Evolutionary conservation across 2,113 vertebrate species (phyloP).

Genomic region (Notarius lentiginosus): DNA sequence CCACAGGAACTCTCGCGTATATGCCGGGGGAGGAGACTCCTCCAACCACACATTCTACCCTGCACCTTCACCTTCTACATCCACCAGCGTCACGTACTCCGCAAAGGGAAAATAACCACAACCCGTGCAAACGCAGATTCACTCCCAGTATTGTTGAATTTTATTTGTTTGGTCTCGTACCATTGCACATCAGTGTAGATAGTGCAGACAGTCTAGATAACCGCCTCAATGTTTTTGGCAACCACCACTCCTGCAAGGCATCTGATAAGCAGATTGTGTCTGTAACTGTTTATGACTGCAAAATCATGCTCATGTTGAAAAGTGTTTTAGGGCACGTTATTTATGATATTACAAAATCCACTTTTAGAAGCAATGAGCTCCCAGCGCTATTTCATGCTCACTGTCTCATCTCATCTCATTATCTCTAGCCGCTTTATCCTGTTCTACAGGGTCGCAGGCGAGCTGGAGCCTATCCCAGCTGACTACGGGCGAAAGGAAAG

Average conservation of each 20-base stretch:
- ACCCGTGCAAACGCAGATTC: not conserved
- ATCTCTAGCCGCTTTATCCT: too few relatives aligned
- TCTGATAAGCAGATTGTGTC: not conserved
- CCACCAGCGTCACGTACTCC: not conserved
- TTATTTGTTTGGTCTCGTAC: not conserved
- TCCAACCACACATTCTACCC: not conserved
- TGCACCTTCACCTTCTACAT: not conserved
- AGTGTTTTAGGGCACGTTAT: not conserved
- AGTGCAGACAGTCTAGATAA: not conserved
- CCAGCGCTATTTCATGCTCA: too few relatives aligned
- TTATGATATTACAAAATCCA: not conserved
- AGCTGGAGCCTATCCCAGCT: too few relatives aligned
- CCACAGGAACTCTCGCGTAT: not conserved
- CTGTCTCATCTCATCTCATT: too few relatives aligned
- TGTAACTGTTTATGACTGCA: not conserved
- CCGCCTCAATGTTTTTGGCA: not conserved
- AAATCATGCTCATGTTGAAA: not conserved
- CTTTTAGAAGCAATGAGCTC: not conserved
- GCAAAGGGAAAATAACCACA: not conserved
- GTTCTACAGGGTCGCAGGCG: too few relatives aligned
- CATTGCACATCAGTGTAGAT: too few relatives aligned
- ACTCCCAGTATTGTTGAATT: not conserved
- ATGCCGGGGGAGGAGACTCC: not conserved
- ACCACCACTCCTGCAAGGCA: not conserved
- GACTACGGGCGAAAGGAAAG: too few relatives aligned